A percentile compares a stretch with the other conserved stretches of the same genome.
phyloP scores from a whole-genome alignment of 2,113 vertebrate species.

The Urocynchramus pylzowi region DNA sequence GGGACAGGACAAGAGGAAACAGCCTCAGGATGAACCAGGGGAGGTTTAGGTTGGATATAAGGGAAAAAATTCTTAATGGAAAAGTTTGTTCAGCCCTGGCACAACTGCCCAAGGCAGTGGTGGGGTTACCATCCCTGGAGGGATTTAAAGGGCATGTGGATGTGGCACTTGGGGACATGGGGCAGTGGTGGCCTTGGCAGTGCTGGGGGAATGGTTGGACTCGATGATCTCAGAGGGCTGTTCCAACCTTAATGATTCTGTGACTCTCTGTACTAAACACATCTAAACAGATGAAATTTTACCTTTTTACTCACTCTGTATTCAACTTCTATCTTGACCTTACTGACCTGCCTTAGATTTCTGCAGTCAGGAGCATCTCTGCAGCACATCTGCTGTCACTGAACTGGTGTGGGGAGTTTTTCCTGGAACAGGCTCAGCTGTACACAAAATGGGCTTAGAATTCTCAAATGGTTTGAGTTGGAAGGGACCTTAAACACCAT shows the following conservation, averaged over 20 bases:
- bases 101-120: neutral
- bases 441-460: neutral
- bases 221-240: rapidly evolving
- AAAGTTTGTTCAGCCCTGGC: neutral
- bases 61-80: neutral
- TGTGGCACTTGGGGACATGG: neutral
- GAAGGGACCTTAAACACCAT: rapidly evolving
- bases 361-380: neutral
- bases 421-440: neutral
- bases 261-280: neutral
- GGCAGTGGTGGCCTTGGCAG: neutral
- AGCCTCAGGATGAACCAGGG: neutral
- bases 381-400: neutral
- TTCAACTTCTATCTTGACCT: neutral
- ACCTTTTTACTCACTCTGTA: neutral
- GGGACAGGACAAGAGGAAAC: neutral
- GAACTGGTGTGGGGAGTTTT: neutral
- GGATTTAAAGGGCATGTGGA: rapidly evolving
- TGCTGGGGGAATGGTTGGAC: neutral
- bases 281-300: neutral
- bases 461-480: neutral
- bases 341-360: neutral
- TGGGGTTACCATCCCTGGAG: neutral
- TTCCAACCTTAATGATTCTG: neutral
- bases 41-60: neutral